These are phyloP conservation scores for Samia ricini DNA, from an alignment of 1,140 invertebrate genomes.

Conservation along the genomic window DNA sequence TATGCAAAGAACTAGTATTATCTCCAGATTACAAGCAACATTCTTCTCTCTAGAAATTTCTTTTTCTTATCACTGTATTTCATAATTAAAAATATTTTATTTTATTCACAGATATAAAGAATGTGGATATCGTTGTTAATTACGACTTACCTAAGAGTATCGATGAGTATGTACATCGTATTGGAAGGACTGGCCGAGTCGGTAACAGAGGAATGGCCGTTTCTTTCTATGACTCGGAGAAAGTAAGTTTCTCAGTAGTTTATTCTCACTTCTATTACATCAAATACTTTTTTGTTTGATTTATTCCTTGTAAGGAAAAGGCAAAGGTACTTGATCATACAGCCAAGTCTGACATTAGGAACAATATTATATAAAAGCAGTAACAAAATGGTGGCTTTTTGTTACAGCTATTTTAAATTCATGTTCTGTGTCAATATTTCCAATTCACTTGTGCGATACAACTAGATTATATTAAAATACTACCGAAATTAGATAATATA, in stretches of 20 bases:
- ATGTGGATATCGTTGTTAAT: constrained; percentile 93
- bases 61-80: neutral
- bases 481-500: neutral
- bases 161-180: constrained; percentile 97
- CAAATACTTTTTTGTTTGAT: neutral
- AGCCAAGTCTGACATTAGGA: too few relatives aligned
- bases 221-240: constrained; percentile 88
- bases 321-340: too few relatives aligned
- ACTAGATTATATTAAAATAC: constrained; percentile 1
- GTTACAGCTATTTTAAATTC: too few relatives aligned
- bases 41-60: too few relatives aligned
- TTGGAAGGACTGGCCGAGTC: constrained; percentile 95
- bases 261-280: neutral
- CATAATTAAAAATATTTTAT: neutral
- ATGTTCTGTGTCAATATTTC: too few relatives aligned
- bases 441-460: too few relatives aligned
- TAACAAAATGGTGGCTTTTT: too few relatives aligned
- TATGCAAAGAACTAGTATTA: too few relatives aligned
- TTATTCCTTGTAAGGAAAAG: too few relatives aligned
- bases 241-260: too few relatives aligned
- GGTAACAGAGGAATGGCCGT: constrained; percentile 94
- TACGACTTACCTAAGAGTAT: constrained; percentile 93
- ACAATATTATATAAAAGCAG: too few relatives aligned
- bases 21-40: too few relatives aligned
- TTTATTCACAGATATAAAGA: constrained; percentile 83